These are phyloP conservation scores for Sepiola atlantica DNA, from an alignment of 2,888 invertebrate genomes.

Conservation along the genomic window DNA sequence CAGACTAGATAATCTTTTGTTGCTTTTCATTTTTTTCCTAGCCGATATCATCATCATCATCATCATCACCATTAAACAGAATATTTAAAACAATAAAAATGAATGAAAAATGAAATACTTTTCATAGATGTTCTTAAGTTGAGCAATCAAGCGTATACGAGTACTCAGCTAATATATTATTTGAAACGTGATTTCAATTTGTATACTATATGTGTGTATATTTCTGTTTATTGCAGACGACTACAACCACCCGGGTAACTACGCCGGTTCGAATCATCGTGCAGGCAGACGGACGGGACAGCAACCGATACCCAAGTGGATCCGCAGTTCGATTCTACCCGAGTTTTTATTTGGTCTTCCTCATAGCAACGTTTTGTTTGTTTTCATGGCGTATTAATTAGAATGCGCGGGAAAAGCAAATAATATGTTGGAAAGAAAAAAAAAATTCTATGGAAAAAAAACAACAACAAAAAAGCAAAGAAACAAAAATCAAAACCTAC, in stretches of 20 bases:
- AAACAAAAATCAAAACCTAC: not conserved
- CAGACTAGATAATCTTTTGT: too few relatives aligned
- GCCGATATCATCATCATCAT: too few relatives aligned
- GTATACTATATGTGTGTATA: too few relatives aligned
- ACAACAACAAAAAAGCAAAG: not conserved
- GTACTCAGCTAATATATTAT: too few relatives aligned
- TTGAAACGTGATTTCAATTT: too few relatives aligned
- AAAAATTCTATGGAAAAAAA: not conserved
- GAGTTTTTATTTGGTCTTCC: not conserved
- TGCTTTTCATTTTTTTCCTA: too few relatives aligned
- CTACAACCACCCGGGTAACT: not conserved
- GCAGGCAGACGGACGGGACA: not conserved
- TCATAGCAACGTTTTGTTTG: not conserved
- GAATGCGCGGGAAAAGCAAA: not conserved
- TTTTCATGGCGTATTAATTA: not conserved
- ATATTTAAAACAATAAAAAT: too few relatives aligned
- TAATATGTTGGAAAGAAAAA: not conserved
- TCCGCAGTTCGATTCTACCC: not conserved
- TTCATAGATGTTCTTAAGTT: too few relatives aligned
- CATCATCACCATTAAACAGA: too few relatives aligned
- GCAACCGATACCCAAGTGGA: not conserved
- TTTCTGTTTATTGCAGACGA: not conserved
- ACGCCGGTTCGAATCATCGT: constrained; percentile 8
- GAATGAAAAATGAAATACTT: too few relatives aligned
- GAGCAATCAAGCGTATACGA: too few relatives aligned